A percentile compares a stretch with the other conserved stretches of the same genome.
These are phyloP conservation scores for Rambutsinella grinnellia DNA, from an alignment of 2,888 invertebrate genomes.

Conservation along the genomic window DNA sequence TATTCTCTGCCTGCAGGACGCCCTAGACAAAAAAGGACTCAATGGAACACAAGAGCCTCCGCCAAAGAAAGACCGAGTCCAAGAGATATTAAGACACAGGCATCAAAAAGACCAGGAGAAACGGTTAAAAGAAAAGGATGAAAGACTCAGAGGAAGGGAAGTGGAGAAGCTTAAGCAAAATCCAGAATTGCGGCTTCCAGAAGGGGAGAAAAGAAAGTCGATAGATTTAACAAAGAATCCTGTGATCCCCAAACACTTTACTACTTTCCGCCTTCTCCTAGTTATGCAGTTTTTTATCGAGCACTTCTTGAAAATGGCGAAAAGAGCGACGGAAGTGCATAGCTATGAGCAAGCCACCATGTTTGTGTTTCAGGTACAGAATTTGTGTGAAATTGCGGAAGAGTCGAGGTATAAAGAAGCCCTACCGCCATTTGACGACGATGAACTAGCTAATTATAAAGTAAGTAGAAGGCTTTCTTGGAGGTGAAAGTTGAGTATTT, in stretches of 20 bases:
- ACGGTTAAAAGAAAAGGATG: conserved; percentile 72
- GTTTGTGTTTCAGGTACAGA: conserved; percentile 79
- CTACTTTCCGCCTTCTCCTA: conserved; percentile 37
- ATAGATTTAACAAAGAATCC: conserved; percentile 56
- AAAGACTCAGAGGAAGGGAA: conserved; percentile 66
- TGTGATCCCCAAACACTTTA: conserved; percentile 38
- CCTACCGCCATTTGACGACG: conserved; percentile 4
- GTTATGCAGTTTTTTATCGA: conserved; percentile 78
- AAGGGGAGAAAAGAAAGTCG: conserved; percentile 54
- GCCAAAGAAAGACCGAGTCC: conserved; percentile 65
- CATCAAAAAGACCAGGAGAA: conserved; percentile 71
- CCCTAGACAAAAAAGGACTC: conserved; percentile 35
- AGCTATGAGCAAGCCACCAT: conserved; percentile 76
- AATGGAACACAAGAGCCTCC: neutral
- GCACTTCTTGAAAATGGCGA: conserved; percentile 80
- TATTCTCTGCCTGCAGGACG: conserved; percentile 24
- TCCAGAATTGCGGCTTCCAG: conserved; percentile 45
- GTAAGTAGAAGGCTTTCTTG: conserved; percentile 35
- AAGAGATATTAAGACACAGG: conserved; percentile 67
- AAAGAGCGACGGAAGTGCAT: conserved; percentile 76
- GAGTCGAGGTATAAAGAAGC: conserved; percentile 40
- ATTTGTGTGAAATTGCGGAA: conserved; percentile 75
- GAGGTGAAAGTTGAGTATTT: neutral
- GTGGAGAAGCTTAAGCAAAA: conserved; percentile 39
- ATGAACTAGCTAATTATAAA: conserved; percentile 28